phyloP scores from a whole-genome alignment of 2,888 invertebrate species.

The Erebia palarica region DNA sequence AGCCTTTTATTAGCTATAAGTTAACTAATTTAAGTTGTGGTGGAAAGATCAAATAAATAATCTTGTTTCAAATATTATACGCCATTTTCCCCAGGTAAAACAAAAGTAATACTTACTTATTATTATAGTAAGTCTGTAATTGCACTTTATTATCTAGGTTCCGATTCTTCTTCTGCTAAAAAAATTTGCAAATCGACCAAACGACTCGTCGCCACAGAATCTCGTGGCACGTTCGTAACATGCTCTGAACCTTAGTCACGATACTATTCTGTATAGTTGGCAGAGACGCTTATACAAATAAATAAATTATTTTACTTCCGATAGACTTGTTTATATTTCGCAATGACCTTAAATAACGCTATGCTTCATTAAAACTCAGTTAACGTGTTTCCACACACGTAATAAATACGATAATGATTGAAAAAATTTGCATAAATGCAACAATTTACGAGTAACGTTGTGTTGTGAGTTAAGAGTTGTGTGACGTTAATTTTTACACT shows the following conservation, averaged over 20 bases:
- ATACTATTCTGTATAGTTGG: slow-evolving; percentile 1
- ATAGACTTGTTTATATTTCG: slow-evolving; percentile 24
- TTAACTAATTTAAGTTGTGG: too few species aligned
- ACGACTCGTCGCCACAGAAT: neutral
- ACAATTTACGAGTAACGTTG: slow-evolving; percentile 2
- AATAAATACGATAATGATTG: slow-evolving; percentile 20
- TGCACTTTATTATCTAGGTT: neutral
- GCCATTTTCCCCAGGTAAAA: too few species aligned
- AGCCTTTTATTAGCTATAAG: neutral
- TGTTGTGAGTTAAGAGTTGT: neutral
- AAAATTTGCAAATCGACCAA: neutral
- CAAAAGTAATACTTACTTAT: too few species aligned
- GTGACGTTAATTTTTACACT: neutral
- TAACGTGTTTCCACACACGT: slow-evolving; percentile 24
- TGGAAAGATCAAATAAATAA: too few species aligned
- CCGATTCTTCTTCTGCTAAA: neutral
- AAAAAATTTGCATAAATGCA: slow-evolving; percentile 12
- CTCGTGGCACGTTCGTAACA: neutral
- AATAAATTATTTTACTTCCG: slow-evolving; percentile 14
- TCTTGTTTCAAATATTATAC: neutral
- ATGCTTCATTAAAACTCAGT: slow-evolving; percentile 24
- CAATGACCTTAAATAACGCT: slow-evolving; percentile 15
- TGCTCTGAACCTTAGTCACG: slow-evolving; percentile 11
- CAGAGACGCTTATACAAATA: slow-evolving; percentile 14
- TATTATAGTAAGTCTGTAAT: too few species aligned